Conservation (phyloP, 2,113 vertebrate genomes). For the Plotosus lineatus region DNA sequence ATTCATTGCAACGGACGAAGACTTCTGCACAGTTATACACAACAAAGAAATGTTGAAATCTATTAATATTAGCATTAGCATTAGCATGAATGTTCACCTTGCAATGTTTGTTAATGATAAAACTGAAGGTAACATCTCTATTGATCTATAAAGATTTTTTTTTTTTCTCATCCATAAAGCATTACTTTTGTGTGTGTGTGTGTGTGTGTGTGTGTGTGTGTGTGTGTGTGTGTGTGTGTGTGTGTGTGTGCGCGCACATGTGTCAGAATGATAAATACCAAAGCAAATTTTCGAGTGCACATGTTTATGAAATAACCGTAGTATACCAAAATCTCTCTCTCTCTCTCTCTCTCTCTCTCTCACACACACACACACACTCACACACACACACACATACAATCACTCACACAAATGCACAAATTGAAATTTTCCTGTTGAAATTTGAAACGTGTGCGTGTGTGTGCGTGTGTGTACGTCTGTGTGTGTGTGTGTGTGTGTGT, state of each 20-base stretch:
- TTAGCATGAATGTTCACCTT: too few species aligned
- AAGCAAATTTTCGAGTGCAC: not conserved
- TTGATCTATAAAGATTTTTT: too few species aligned
- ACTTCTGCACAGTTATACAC: too few species aligned
- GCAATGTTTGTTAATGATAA: too few species aligned
- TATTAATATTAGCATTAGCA: too few species aligned
- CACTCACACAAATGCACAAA: constrained; percentile 48
- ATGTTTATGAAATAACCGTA: constrained; percentile 12
- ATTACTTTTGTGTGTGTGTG: too few species aligned
- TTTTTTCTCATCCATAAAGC: too few species aligned
- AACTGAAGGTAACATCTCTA: too few species aligned
- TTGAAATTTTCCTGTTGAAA: constrained; percentile 63
- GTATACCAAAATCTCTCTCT: not conserved
- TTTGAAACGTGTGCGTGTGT: constrained; percentile 42
- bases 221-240: not conserved
- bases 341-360: too few species aligned
- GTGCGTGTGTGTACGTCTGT: constrained; percentile 7
- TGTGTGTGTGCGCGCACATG: constrained; percentile 9
- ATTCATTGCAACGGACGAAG: too few species aligned
- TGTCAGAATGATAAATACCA: not conserved
- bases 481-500: constrained; percentile 14
- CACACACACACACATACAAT: not conserved
- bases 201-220: not conserved
- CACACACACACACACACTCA: constrained; percentile 3
- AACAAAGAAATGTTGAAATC: too few species aligned